These are phyloP conservation scores for Phasianus colchicus DNA, from an alignment of 2,113 vertebrate genomes.

Conservation along the genomic window DNA sequence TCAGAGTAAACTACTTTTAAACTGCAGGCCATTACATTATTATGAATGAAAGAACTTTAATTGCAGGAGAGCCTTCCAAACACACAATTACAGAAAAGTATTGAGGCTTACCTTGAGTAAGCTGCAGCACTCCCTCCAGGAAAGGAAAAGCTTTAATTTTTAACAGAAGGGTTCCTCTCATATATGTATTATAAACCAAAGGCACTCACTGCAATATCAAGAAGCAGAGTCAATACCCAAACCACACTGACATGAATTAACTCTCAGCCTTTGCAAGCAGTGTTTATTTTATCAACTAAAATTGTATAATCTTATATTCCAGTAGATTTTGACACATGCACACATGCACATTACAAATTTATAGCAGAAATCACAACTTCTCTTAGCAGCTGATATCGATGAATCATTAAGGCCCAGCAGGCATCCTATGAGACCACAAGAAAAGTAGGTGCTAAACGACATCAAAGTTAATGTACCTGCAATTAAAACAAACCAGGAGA, in stretches of 20 bases:
- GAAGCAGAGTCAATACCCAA: background rate
- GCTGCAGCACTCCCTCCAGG: background rate
- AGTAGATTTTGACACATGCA: background rate
- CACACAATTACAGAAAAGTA: background rate
- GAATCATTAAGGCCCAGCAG: background rate
- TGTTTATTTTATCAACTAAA: background rate
- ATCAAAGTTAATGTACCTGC: background rate
- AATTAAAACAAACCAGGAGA: background rate
- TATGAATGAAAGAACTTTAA: conserved; percentile 15
- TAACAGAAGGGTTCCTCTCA: background rate
- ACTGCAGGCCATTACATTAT: background rate
- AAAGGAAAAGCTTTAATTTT: background rate
- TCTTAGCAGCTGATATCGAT: background rate
- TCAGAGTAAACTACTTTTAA: conserved; percentile 8
- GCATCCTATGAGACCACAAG: background rate
- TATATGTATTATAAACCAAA: background rate
- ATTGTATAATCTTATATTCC: background rate
- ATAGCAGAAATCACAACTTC: background rate
- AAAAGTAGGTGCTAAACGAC: conserved; percentile 16
- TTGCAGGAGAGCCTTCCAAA: conserved; percentile 28
- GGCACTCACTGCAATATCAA: background rate
- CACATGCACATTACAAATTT: background rate
- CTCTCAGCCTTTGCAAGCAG: background rate
- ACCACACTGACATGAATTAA: background rate
- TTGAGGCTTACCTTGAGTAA: background rate